Evolutionary conservation across 2,888 invertebrate species (phyloP), one percentile per base, ranked within the genome.

Genomic region (Troides helena): DNA sequence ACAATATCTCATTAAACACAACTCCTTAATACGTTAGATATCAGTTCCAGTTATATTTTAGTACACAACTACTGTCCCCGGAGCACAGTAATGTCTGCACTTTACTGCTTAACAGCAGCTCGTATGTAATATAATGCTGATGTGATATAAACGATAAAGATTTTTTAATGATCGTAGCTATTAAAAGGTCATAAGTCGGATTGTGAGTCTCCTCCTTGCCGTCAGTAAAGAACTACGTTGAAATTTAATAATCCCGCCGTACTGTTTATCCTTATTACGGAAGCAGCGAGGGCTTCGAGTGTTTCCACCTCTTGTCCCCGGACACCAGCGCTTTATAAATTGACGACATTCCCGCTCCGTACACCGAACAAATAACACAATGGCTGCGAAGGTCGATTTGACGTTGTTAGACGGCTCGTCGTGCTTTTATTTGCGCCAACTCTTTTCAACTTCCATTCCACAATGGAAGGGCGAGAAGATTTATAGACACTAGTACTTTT

Each of bases 361-460:
- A 53, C 17, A 39, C 53, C 53, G 58, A 66, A 66, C 69, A 69
- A 66, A 69, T 69, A 66, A 69, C 62, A 69, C 65, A 66, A 69
- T 69, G 36, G 66, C 65, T 69, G 65, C 62, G 69, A 66, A 69
- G 69, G 69, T 69, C 66, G 69, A 66, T 62, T 69, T 65, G 62
- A 62, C 66, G 53, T 69, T 59, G 66, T 65, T 66, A 69, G 69
- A 56, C 58, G 65, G 53, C 62, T 62, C 66, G 23, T 59, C 62
- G 50, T 66, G 57, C 58, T 66, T 65, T 66, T 62, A 69, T 69
- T 69, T 69, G 25, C 68, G 46, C 58, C 46, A 59, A 63, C 58
- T 50, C 62, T 68, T 68, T 68, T 62, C 58, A 63, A 69, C 36
- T 66, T 66, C 39, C 53, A 57, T 58, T 39, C 57, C 36, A 66